Percentiles rank a stretch among this genome's conserved stretches.
phyloP scores from a whole-genome alignment of 2,113 vertebrate species.

The Bos indicus region DNA sequence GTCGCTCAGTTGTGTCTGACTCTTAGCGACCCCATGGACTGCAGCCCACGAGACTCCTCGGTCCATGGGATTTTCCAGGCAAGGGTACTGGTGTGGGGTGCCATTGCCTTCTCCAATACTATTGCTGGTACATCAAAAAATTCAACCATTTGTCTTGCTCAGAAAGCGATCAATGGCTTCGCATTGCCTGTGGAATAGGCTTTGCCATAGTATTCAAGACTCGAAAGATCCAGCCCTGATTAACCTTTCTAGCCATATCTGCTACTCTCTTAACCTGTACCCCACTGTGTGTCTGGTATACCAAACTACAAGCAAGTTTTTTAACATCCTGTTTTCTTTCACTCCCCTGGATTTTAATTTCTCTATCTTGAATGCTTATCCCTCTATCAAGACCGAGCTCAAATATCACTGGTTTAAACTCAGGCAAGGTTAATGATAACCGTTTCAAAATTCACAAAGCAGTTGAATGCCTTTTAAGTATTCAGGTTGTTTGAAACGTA shows the following conservation, averaged over 20 bases:
- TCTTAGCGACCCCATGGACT: no score
- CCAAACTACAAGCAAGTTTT: not conserved
- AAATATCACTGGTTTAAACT: not conserved
- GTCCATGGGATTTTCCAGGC: no score
- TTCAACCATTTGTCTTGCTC: not conserved
- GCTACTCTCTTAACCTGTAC: not conserved
- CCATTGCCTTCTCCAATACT: not conserved
- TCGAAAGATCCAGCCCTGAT: not conserved
- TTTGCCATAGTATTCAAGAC: not conserved
- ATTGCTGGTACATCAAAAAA: not conserved
- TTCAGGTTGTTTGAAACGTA: not conserved
- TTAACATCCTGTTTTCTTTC: not conserved
- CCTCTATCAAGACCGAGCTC: not conserved
- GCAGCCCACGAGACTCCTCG: no score
- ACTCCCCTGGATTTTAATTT: not conserved
- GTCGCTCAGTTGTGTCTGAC: no score
- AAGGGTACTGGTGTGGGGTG: no score
- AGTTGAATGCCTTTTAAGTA: conserved; percentile 19
- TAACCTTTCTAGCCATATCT: not conserved
- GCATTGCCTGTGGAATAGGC: not conserved
- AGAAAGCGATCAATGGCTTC: not conserved
- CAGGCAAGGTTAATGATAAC: not conserved
- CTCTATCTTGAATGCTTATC: not conserved
- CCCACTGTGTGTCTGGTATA: not conserved
- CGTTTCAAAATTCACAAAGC: not conserved